Conservation (phyloP, 2,888 invertebrate genomes). For the Invenusta paracnida region DNA sequence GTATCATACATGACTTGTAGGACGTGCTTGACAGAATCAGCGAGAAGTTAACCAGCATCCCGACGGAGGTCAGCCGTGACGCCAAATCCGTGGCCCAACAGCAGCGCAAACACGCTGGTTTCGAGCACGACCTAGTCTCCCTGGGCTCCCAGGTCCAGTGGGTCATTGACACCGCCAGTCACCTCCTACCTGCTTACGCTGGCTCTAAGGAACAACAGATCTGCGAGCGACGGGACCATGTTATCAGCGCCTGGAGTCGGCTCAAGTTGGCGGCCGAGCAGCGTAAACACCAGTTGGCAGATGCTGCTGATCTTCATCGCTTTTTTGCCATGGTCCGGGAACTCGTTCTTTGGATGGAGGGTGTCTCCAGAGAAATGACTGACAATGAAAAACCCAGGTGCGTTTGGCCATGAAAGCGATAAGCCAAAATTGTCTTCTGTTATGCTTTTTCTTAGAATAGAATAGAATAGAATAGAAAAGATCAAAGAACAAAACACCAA, state of each 20-base stretch:
- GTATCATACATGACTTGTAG: not conserved
- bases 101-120: constrained; percentile 92
- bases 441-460: too few species aligned
- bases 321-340: constrained; percentile 97
- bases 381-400: not conserved
- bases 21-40: constrained; percentile 41
- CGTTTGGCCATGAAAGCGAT: not conserved
- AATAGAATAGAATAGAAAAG: too few species aligned
- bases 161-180: constrained; percentile 65
- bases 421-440: too few species aligned
- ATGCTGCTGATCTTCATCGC: constrained; percentile 85
- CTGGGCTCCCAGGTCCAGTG: constrained; percentile 66
- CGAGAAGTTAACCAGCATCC: constrained; percentile 37
- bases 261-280: constrained; percentile 65
- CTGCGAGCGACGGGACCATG: constrained; percentile 86
- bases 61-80: constrained; percentile 66
- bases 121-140: constrained; percentile 90
- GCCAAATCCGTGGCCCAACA: constrained; percentile 90
- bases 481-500: too few species aligned
- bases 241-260: constrained; percentile 89
- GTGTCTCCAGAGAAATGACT: not conserved
- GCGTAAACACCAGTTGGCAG: constrained; percentile 73
- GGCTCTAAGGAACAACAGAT: constrained; percentile 95
- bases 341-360: constrained; percentile 94
- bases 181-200: constrained; percentile 87